These are phyloP conservation scores for Tetropium fuscum DNA, from an alignment of 2,888 invertebrate species.

Conservation along the genomic window DNA sequence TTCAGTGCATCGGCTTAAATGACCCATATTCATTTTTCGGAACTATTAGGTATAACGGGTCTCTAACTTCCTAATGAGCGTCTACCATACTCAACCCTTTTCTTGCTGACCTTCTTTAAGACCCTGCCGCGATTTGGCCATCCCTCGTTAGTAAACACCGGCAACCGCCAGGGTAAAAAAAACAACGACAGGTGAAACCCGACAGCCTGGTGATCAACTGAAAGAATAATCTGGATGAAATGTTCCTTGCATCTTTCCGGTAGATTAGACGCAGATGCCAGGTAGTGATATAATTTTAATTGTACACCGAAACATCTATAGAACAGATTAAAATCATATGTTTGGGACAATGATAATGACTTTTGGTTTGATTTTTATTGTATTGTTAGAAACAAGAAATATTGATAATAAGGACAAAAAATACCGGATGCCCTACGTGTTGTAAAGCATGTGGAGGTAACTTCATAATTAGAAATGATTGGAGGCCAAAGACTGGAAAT, in stretches of 20 bases:
- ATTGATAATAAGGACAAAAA: no score
- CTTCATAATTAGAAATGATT: no score
- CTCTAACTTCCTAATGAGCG: constrained; percentile 33
- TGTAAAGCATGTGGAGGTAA: no score
- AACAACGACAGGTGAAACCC: constrained; percentile 36
- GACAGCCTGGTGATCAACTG: background rate
- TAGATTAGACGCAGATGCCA: constrained; percentile 14
- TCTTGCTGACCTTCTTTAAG: constrained; percentile 27
- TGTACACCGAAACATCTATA: background rate
- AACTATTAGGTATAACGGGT: constrained; percentile 25
- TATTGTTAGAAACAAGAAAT: no score
- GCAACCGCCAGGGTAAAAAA: constrained; percentile 25
- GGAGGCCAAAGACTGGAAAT: no score
- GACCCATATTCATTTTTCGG: constrained; percentile 41
- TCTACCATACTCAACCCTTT: constrained; percentile 36
- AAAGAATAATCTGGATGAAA: constrained; percentile 18
- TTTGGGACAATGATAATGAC: no score
- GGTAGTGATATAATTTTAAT: constrained; percentile 9
- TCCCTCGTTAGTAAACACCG: constrained; percentile 35
- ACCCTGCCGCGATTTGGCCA: constrained; percentile 27
- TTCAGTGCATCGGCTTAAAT: constrained; percentile 33
- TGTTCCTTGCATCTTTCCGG: constrained; percentile 10
- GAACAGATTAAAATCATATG: background rate
- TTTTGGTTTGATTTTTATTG: no score
- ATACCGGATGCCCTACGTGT: no score